Conservation (phyloP, 2,888 invertebrate genomes). For the Erynnis tages region DNA sequence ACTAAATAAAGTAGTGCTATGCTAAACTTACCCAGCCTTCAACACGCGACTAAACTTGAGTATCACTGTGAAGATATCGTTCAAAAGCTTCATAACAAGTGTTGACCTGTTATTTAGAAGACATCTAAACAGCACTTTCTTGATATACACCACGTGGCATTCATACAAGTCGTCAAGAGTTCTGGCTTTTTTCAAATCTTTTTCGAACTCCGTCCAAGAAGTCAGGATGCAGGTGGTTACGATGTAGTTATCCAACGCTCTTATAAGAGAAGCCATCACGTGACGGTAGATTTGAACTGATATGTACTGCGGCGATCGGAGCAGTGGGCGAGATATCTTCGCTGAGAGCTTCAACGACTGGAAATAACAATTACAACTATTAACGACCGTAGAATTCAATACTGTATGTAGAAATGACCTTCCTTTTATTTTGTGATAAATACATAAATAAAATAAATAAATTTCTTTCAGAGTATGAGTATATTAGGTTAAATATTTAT, state of each 20-base stretch:
- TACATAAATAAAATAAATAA: no score
- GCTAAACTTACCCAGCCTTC: slow-evolving; percentile 67
- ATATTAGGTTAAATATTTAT: no score
- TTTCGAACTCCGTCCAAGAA: slow-evolving; percentile 88
- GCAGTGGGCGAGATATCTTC: slow-evolving; percentile 74
- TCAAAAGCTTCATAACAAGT: slow-evolving; percentile 85
- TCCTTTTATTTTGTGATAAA: no score
- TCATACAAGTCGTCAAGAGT: slow-evolving; percentile 88
- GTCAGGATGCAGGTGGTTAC: slow-evolving; percentile 88
- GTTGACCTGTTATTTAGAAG: slow-evolving; percentile 86
- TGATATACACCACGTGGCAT: slow-evolving; percentile 87
- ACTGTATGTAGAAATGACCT: no score
- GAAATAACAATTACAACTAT: slow-evolving; percentile 40
- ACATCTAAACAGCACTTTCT: slow-evolving; percentile 87
- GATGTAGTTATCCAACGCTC: slow-evolving; percentile 88
- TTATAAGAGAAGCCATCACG: slow-evolving; percentile 88
- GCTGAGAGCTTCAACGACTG: slow-evolving; percentile 83
- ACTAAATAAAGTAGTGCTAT: no score
- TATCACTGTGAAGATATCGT: slow-evolving; percentile 87
- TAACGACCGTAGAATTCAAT: no score
- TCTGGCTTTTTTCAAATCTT: slow-evolving; percentile 83
- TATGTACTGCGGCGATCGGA: slow-evolving; percentile 85
- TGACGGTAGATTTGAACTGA: slow-evolving; percentile 87
- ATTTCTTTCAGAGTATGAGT: no score
- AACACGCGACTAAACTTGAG: slow-evolving; percentile 86